Evolutionary conservation across 2,797 vertebrate genomes (phyloP).

Genomic region (Apodemus agrarius): DNA sequence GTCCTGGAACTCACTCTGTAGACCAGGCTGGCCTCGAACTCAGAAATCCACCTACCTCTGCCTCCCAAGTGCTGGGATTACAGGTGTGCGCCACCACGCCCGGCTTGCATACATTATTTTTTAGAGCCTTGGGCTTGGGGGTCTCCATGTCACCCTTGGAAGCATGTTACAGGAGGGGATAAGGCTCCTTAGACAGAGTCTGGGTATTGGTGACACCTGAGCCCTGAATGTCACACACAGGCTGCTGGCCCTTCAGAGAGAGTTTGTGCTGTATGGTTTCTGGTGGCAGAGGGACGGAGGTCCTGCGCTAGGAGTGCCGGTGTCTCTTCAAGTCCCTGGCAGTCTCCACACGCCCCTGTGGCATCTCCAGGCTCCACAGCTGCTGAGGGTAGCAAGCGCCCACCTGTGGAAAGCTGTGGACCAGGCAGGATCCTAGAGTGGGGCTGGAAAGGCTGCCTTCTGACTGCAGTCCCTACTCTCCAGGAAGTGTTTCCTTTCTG

Average conservation of each 20-base stretch:
- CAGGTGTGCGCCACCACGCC: too few species aligned
- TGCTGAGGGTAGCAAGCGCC: background rate
- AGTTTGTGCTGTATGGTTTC: background rate
- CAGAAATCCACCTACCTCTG: too few species aligned
- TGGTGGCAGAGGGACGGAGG: background rate
- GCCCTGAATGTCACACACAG: background rate
- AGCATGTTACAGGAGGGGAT: too few species aligned
- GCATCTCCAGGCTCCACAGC: rapidly evolving
- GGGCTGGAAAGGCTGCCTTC: background rate
- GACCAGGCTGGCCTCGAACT: too few species aligned
- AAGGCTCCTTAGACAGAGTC: background rate
- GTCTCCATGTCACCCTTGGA: background rate
- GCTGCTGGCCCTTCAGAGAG: background rate
- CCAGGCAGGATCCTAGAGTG: background rate
- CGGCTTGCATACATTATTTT: background rate
- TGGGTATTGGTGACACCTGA: background rate
- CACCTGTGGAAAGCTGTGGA: background rate
- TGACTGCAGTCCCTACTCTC: background rate
- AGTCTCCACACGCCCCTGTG: background rate
- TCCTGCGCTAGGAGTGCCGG: background rate
- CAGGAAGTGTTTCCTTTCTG: background rate
- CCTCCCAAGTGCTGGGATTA: too few species aligned
- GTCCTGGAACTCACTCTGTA: too few species aligned
- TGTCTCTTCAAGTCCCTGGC: background rate
- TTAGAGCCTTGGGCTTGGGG: background rate